Evolutionary conservation across 1,140 invertebrate genomes (phyloP), one percentile per base, ranked within the genome.

Genomic region (Rhyacophila brunnea): DNA sequence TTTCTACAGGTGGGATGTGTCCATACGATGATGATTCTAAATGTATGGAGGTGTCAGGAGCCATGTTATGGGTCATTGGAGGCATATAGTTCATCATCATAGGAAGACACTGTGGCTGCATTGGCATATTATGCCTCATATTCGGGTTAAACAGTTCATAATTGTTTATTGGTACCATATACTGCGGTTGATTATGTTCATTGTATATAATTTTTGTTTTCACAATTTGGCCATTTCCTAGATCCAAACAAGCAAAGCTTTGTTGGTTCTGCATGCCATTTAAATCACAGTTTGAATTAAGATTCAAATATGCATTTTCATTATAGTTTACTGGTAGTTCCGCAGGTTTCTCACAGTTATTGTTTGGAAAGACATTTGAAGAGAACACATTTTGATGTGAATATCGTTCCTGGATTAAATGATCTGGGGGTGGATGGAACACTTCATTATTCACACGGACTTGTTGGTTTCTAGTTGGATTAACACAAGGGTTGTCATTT

Each of bases 101-200:
- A 15, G 55, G 55, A 19, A 34, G 44, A 13, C 47, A 34, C 14
- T 50, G 46, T 14, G 40, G 47, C 18, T 50, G 47, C 43, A 44
- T 11, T n/a, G 14, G 11, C 47, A 58, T 43, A 17, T 58, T 58
- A 20, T 35, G 55, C 17, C 46, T 50, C 18, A 58, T 40, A 14
- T 73, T 74, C 43, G 69, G 71, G 48, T 71, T 76, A 58, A 75
- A 78, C 6, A 73, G 64, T 57, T 77, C 74, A 56, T 77, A 78
- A 47, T 71, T 72, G 58, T 74, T 70, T 68, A 73, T 69, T 6
- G 74, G 74, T n/a, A 78, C 69, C 23, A 77, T 74, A 17, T 74
- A 67, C 23, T 56, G 59, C 43, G 72, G 74, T 60, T 74, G 73
- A 55, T 74, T 76, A 55, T 76, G 76, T 66, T 75, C 74, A 52